These are phyloP conservation scores for Rutpela maculata DNA, from an alignment of 2,888 invertebrate species.

Conservation along the genomic window DNA sequence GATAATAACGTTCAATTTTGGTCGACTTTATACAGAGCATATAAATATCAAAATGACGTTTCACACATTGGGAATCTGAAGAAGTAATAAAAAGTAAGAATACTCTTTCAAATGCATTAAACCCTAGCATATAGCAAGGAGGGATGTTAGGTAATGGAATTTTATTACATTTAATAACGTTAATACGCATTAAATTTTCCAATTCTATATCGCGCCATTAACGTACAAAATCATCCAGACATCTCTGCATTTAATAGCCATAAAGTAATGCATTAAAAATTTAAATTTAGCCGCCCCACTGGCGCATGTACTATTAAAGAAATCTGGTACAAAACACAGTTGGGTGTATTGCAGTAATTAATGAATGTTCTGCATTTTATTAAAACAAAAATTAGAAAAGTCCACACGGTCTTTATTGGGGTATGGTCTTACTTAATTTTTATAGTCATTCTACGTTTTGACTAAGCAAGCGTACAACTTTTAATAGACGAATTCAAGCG, in stretches of 20 bases:
- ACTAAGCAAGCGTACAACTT: neutral
- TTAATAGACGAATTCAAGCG: neutral
- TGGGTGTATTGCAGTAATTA: slow-evolving; percentile 46
- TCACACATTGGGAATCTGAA: too few species aligned
- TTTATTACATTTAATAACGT: slow-evolving; percentile 1
- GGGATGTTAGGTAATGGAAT: neutral
- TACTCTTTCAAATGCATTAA: too few species aligned
- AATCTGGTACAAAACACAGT: slow-evolving; percentile 51
- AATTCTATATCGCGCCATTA: neutral
- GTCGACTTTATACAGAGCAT: too few species aligned
- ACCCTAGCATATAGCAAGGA: too few species aligned
- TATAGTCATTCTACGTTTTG: neutral
- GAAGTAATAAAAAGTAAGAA: too few species aligned
- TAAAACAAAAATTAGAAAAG: slow-evolving; percentile 40
- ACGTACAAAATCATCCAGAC: neutral
- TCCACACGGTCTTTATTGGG: slow-evolving; percentile 17
- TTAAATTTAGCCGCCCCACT: slow-evolving; percentile 50
- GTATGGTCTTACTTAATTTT: neutral
- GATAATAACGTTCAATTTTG: too few species aligned
- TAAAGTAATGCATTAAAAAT: slow-evolving; percentile 43
- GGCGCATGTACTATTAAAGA: slow-evolving; percentile 49
- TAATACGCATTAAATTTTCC: neutral
- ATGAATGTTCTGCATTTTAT: slow-evolving; percentile 51
- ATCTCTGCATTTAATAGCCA: slow-evolving; percentile 5
- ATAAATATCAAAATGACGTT: too few species aligned